Percentiles rank a stretch among this genome's conserved stretches.
phyloP scores from a whole-genome alignment of 2,113 vertebrate genomes.

The Cynopterus brachyotis region DNA sequence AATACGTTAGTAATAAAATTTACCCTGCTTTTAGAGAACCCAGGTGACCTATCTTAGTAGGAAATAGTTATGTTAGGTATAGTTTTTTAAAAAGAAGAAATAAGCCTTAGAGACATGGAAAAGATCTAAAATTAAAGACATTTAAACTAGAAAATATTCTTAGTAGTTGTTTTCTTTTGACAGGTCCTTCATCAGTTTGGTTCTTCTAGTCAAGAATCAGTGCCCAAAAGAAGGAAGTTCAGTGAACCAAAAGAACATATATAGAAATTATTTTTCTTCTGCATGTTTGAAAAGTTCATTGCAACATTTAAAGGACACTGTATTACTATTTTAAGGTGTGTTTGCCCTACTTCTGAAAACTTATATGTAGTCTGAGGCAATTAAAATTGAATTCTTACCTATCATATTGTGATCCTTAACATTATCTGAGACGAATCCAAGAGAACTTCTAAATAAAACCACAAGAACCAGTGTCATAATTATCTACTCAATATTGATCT shows the following conservation, averaged over 20 bases:
- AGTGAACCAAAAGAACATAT: slow-evolving; percentile 90
- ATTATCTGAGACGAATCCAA: slow-evolving; percentile 34
- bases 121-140: slow-evolving; percentile 10
- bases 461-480: slow-evolving; percentile 35
- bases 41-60: background rate
- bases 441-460: slow-evolving; percentile 40
- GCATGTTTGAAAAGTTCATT: background rate
- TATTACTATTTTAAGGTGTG: slow-evolving; percentile 54
- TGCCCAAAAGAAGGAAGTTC: slow-evolving; percentile 89
- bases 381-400: slow-evolving; percentile 54
- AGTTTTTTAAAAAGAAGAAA: background rate
- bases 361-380: slow-evolving; percentile 7
- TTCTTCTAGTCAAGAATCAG: slow-evolving; percentile 88
- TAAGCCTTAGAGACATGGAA: background rate
- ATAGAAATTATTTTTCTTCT: slow-evolving; percentile 57
- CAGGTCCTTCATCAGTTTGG: slow-evolving; percentile 85
- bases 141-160: slow-evolving; percentile 50
- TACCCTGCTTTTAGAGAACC: slow-evolving; percentile 19
- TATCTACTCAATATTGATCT: slow-evolving; percentile 39
- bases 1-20: slow-evolving; percentile 15
- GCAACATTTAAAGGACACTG: slow-evolving; percentile 13
- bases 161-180: slow-evolving; percentile 49
- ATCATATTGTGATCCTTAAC: slow-evolving; percentile 34
- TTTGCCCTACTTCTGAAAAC: slow-evolving; percentile 49
- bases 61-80: background rate